Evolutionary conservation across 2,113 vertebrate genomes (phyloP).

Genomic region (Lampris megalopsis): DNA sequence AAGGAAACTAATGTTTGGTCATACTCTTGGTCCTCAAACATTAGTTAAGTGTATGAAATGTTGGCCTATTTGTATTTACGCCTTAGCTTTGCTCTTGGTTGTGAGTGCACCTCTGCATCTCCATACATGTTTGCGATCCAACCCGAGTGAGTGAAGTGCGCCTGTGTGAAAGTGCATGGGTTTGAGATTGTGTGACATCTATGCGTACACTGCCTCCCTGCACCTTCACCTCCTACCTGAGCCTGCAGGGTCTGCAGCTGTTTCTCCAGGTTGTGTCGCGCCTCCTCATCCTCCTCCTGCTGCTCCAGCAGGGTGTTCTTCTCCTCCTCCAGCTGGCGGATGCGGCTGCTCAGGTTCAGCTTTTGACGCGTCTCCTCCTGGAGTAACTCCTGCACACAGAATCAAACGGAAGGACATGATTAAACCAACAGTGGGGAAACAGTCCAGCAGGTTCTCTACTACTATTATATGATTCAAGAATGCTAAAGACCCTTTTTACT

Average conservation of each 20-base stretch:
- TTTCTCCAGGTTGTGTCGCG: slow-evolving; percentile 92
- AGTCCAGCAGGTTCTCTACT: neutral
- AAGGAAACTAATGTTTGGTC: neutral
- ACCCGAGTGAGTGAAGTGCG: too few species aligned
- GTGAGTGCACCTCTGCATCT: neutral
- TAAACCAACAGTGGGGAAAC: neutral
- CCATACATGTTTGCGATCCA: too few species aligned
- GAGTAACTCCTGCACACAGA: slow-evolving; percentile 87
- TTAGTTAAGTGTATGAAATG: neutral
- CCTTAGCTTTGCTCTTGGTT: neutral
- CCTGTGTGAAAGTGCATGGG: neutral
- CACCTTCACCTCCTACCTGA: slow-evolving; percentile 84
- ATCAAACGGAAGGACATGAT: slow-evolving; percentile 30
- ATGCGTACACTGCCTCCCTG: neutral
- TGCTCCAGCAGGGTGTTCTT: slow-evolving; percentile 94
- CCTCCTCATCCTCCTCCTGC: slow-evolving; percentile 97
- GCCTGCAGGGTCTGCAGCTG: slow-evolving; percentile 89
- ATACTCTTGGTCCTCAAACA: neutral
- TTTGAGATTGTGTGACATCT: neutral
- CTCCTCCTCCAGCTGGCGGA: slow-evolving; percentile 96
- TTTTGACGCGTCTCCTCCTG: slow-evolving; percentile 98
- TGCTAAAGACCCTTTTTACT: too few species aligned
- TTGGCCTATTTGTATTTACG: slow-evolving; percentile 7
- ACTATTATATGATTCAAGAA: too few species aligned
- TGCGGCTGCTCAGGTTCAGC: slow-evolving; percentile 92